phyloP scores from a whole-genome alignment of 2,113 vertebrate genomes.

The Aythya baeri region DNA sequence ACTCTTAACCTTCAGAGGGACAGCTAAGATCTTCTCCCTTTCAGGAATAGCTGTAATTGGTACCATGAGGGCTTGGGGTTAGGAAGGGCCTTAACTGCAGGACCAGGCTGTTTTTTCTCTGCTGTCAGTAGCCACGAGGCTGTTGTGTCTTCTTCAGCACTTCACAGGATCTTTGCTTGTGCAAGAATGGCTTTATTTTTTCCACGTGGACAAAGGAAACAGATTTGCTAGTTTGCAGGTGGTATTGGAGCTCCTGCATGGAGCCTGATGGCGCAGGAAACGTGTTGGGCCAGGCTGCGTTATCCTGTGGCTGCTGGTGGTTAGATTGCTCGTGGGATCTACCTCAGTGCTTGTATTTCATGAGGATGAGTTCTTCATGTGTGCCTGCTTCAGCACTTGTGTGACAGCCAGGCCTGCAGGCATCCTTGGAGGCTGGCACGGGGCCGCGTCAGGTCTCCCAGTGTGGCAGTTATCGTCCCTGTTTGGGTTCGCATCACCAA shows the following conservation, averaged over 20 bases:
- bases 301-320: not conserved
- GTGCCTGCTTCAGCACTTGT: not conserved
- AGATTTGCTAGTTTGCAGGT: not conserved
- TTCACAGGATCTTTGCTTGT: not conserved
- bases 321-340: not conserved
- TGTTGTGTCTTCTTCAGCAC: not conserved
- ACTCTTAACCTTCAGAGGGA: not conserved
- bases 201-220: not conserved
- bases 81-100: not conserved
- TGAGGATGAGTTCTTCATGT: not conserved
- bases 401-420: not conserved
- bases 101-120: not conserved
- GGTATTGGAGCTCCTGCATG: not conserved
- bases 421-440: not conserved
- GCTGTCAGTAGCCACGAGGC: not conserved
- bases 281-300: no score
- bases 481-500: not conserved
- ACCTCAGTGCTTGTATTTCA: fast-evolving
- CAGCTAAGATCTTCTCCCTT: not conserved
- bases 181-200: not conserved
- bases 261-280: not conserved
- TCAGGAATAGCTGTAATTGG: not conserved
- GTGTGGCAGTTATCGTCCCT: not conserved
- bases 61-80: not conserved
- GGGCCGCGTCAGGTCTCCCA: not conserved